Evolutionary conservation across 2,888 invertebrate genomes (phyloP).

Genomic region (Caradrina kadenii): DNA sequence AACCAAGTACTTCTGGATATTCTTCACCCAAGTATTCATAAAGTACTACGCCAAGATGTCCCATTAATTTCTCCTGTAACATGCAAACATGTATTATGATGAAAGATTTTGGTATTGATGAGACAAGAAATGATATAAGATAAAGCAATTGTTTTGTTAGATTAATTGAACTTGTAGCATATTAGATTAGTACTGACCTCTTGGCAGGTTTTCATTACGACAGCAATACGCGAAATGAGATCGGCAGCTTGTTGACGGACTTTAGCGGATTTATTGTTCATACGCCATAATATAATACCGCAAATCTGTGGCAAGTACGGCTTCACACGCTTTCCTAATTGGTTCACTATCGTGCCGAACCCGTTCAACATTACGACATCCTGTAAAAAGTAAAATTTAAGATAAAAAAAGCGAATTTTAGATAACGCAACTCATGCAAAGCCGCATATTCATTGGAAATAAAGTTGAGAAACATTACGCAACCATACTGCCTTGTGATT

Average conservation of each 20-base stretch:
- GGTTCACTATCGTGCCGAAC: conserved; percentile 99
- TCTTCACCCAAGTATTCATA: conserved; percentile 99
- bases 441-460: no score
- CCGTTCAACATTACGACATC: conserved; percentile 99
- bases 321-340: conserved; percentile 98
- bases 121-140: neutral
- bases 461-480: no score
- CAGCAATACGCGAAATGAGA: conserved; percentile 98
- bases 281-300: conserved; percentile 99
- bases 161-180: neutral
- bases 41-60: conserved; percentile 99
- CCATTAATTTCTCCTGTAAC: conserved; percentile 98
- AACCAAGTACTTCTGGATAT: conserved; percentile 99
- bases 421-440: no score
- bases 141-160: neutral
- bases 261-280: conserved; percentile 99
- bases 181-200: conserved; percentile 90
- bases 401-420: neutral
- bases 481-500: no score
- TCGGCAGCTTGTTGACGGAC: conserved; percentile 99
- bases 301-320: conserved; percentile 99
- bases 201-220: conserved; percentile 99
- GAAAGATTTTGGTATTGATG: no score
- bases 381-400: conserved; percentile 78
- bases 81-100: neutral